Percentiles rank a stretch among this genome's conserved stretches.
Evolutionary conservation across 2,888 invertebrate genomes (phyloP).

Genomic region (Heliconius ismenius): DNA sequence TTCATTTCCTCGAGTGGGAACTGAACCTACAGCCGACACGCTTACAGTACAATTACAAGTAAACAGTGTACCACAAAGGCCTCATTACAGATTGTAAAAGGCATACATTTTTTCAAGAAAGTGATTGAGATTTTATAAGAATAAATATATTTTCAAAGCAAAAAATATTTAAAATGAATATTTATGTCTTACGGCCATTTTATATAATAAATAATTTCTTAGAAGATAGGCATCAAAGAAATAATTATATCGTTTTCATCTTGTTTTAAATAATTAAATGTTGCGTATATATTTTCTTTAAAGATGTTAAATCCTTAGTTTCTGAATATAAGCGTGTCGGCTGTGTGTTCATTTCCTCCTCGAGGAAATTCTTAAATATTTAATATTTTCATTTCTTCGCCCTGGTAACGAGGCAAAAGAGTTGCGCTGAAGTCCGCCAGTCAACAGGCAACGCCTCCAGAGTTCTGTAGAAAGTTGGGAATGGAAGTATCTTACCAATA

Average conservation of each 20-base stretch:
- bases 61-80: too few relatives aligned
- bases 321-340: neutral
- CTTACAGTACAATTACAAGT: too few relatives aligned
- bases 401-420: neutral
- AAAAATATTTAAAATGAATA: neutral
- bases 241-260: neutral
- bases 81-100: too few relatives aligned
- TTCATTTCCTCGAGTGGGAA: neutral
- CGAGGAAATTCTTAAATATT: too few relatives aligned
- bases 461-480: neutral
- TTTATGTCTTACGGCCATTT: neutral
- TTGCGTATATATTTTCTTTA: neutral
- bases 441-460: too few relatives aligned
- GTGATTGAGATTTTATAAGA: neutral
- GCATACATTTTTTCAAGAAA: too few relatives aligned
- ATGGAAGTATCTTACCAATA: neutral
- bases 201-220: neutral
- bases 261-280: too few relatives aligned
- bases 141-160: neutral
- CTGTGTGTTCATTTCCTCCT: neutral
- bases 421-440: neutral
- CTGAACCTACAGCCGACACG: too few relatives aligned
- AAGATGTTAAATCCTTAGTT: neutral
- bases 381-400: neutral
- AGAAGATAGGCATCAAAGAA: neutral